Evolutionary conservation across 2,797 vertebrate genomes (phyloP).

Genomic region (Sebastiscus albofasciatus): DNA sequence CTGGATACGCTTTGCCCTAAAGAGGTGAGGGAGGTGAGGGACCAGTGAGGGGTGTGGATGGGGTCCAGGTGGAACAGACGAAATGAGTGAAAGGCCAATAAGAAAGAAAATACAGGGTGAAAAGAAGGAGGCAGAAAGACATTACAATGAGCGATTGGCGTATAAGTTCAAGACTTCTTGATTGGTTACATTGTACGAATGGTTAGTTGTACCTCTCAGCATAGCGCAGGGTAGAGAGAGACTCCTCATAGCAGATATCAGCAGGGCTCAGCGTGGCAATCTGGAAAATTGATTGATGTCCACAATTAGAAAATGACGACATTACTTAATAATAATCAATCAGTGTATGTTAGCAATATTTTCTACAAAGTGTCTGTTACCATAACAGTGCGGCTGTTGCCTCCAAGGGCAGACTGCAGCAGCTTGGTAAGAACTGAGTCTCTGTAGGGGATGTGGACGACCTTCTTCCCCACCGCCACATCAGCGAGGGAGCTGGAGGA

Average conservation of each 20-base stretch:
- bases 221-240: slow-evolving; percentile 88
- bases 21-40: background rate
- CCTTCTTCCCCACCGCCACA: slow-evolving; percentile 84
- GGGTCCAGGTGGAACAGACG: background rate
- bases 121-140: background rate
- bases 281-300: slow-evolving; percentile 62
- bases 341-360: background rate
- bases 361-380: slow-evolving; percentile 63
- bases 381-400: slow-evolving; percentile 93
- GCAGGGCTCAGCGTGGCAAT: slow-evolving; percentile 90
- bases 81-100: background rate
- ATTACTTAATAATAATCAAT: background rate
- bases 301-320: background rate
- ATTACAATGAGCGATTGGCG: background rate
- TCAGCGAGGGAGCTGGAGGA: slow-evolving; percentile 86
- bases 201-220: slow-evolving; percentile 85
- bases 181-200: background rate
- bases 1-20: slow-evolving; percentile 89
- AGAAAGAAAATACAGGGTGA: background rate
- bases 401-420: slow-evolving; percentile 90
- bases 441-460: slow-evolving; percentile 89
- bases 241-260: slow-evolving; percentile 91
- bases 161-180: background rate
- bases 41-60: background rate
- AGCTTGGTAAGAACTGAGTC: slow-evolving; percentile 91